Evolutionary conservation across 2,113 vertebrate species (phyloP).

Genomic region (Calidris pygmaea): DNA sequence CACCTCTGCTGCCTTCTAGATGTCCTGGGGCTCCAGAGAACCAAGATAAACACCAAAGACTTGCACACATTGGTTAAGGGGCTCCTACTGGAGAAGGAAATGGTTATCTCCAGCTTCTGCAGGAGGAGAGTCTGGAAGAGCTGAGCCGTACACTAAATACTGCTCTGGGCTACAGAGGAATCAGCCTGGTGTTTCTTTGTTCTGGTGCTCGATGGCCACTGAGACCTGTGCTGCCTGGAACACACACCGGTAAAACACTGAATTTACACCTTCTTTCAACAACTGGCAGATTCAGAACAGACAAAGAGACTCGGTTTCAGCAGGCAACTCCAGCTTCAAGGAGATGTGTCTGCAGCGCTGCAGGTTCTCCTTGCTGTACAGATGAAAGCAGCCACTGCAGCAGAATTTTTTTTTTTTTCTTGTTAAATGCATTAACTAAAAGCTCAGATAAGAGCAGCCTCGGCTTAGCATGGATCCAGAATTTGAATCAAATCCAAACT

Average conservation of each 20-base stretch:
- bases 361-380: not conserved
- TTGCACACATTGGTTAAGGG: not conserved
- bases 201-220: not conserved
- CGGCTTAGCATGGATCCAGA: not conserved
- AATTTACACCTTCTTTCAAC: not conserved
- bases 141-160: not conserved
- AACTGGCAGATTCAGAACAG: not conserved
- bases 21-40: too few species aligned
- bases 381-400: not conserved
- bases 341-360: not conserved
- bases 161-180: not conserved
- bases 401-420: not conserved
- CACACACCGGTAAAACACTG: not conserved
- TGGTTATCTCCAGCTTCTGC: not conserved
- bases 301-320: not conserved
- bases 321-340: not conserved
- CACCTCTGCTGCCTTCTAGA: not conserved
- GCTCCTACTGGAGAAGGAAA: not conserved
- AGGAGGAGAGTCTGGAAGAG: not conserved
- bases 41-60: not conserved
- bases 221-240: not conserved
- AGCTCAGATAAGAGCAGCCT: not conserved
- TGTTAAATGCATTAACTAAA: not conserved
- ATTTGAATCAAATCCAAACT: not conserved
- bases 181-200: not conserved